Evolutionary conservation across 2,113 vertebrate species (phyloP).

Genomic region (Crypturellus undulatus): DNA sequence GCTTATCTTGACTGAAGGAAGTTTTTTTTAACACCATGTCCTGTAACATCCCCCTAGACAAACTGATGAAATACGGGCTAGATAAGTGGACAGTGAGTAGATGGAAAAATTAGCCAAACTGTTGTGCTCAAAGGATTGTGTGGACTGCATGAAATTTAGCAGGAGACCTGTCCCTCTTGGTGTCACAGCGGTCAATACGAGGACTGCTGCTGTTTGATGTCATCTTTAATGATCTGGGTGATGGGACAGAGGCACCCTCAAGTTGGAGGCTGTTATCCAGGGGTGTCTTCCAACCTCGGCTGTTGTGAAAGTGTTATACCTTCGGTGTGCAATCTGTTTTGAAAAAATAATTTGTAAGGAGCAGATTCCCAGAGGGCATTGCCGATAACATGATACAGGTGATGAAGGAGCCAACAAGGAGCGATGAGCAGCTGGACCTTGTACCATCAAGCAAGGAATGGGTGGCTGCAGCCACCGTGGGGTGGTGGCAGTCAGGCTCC

Average conservation of each 20-base stretch:
- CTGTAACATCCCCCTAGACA: neutral
- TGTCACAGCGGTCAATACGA: neutral
- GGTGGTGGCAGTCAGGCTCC: too few relatives aligned
- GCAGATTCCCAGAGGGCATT: too few relatives aligned
- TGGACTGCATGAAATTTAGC: accelerated
- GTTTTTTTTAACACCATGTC: neutral
- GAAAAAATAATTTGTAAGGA: neutral
- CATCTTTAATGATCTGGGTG: neutral
- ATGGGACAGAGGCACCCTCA: accelerated
- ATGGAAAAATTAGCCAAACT: neutral
- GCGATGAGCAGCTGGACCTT: too few relatives aligned
- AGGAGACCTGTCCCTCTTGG: neutral
- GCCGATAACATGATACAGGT: too few relatives aligned
- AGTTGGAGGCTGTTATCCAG: neutral
- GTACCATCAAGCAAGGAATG: too few relatives aligned
- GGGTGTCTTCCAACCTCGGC: neutral
- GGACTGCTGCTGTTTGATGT: neutral
- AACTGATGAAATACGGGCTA: neutral
- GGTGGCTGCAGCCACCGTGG: too few relatives aligned
- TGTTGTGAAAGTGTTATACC: neutral
- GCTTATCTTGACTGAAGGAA: neutral
- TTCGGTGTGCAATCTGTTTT: neutral
- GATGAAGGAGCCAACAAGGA: too few relatives aligned
- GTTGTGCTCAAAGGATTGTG: neutral
- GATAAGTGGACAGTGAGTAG: neutral